Conservation (phyloP, 2,888 invertebrate species). For the Drosophila helvetica region DNA sequence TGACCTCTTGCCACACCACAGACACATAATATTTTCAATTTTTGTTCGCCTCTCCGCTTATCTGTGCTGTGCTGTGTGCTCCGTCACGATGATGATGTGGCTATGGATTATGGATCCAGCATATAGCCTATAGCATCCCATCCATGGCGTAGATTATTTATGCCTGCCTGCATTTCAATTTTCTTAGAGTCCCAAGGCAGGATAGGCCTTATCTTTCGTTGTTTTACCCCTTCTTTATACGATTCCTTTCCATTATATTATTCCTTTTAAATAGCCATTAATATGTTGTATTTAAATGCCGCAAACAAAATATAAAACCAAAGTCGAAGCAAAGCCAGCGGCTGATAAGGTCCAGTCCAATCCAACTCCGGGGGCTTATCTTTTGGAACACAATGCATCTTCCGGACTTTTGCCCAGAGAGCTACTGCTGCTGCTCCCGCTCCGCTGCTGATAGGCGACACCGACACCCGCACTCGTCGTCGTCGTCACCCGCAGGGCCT, state of each 20-base stretch:
- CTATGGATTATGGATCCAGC: slow-evolving; percentile 37
- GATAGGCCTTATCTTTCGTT: slow-evolving; percentile 51
- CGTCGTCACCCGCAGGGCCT: slow-evolving; percentile 31
- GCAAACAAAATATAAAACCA: slow-evolving; percentile 23
- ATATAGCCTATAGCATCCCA: slow-evolving; percentile 12
- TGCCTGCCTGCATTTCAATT: slow-evolving; percentile 44
- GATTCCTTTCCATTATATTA: slow-evolving; percentile 43
- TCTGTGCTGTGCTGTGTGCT: slow-evolving; percentile 57
- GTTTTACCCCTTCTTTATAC: slow-evolving; percentile 22
- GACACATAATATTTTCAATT: slow-evolving; percentile 16
- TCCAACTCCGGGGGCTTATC: slow-evolving; percentile 51
- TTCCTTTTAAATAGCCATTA: slow-evolving; percentile 39
- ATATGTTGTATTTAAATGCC: slow-evolving; percentile 61
- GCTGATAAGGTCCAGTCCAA: slow-evolving; percentile 47
- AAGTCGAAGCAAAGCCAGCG: slow-evolving; percentile 14
- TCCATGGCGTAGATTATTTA: slow-evolving; percentile 44
- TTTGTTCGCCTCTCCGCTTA: slow-evolving; percentile 32
- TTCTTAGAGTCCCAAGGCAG: slow-evolving; percentile 36
- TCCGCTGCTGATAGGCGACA: slow-evolving; percentile 38
- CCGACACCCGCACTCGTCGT: slow-evolving; percentile 14
- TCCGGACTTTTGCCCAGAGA: slow-evolving; percentile 57
- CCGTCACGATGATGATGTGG: slow-evolving; percentile 64
- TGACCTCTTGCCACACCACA: slow-evolving; percentile 29
- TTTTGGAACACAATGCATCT: slow-evolving; percentile 53
- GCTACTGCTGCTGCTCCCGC: slow-evolving; percentile 14